Conservation (phyloP, 1,140 invertebrate species). For the Agrilus planipennis region DNA sequence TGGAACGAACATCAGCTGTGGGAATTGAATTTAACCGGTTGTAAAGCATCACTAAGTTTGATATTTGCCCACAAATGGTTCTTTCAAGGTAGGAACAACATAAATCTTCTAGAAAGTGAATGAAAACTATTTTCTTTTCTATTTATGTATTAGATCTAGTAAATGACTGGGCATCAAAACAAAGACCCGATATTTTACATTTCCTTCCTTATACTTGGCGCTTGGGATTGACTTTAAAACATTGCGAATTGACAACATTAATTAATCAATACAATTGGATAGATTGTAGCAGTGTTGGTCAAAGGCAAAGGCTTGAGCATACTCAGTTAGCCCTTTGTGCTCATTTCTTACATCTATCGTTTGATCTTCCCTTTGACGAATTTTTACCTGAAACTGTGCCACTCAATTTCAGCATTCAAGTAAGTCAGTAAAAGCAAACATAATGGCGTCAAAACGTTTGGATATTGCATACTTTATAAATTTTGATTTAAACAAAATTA, state of each 20-base stretch:
- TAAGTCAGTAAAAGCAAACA: slow-evolving; percentile 31
- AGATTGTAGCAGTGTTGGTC: slow-evolving; percentile 88
- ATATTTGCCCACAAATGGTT: slow-evolving; percentile 93
- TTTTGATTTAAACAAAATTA: slow-evolving; percentile 6
- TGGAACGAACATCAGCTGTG: slow-evolving; percentile 96
- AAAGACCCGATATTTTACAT: slow-evolving; percentile 77
- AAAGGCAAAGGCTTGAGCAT: slow-evolving; percentile 59
- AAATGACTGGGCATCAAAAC: slow-evolving; percentile 91
- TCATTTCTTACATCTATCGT: slow-evolving; percentile 83
- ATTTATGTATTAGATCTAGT: slow-evolving; percentile 57
- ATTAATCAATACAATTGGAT: slow-evolving; percentile 99
- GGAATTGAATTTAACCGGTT: slow-evolving; percentile 79
- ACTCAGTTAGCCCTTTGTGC: slow-evolving; percentile 87
- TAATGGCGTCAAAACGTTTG: slow-evolving; percentile 1
- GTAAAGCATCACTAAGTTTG: slow-evolving; percentile 83
- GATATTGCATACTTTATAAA: neutral
- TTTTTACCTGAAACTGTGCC: slow-evolving; percentile 80
- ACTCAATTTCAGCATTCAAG: slow-evolving; percentile 84
- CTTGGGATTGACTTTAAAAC: slow-evolving; percentile 80
- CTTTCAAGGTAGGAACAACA: slow-evolving; percentile 57
- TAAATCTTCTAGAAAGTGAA: slow-evolving; percentile 48
- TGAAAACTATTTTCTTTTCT: slow-evolving; percentile 5
- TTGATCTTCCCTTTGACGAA: slow-evolving; percentile 84
- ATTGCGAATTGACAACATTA: slow-evolving; percentile 89
- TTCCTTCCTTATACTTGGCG: slow-evolving; percentile 98